These are phyloP conservation scores for Osmerus mordax DNA, from an alignment of 2,113 vertebrate genomes.

Conservation along the genomic window DNA sequence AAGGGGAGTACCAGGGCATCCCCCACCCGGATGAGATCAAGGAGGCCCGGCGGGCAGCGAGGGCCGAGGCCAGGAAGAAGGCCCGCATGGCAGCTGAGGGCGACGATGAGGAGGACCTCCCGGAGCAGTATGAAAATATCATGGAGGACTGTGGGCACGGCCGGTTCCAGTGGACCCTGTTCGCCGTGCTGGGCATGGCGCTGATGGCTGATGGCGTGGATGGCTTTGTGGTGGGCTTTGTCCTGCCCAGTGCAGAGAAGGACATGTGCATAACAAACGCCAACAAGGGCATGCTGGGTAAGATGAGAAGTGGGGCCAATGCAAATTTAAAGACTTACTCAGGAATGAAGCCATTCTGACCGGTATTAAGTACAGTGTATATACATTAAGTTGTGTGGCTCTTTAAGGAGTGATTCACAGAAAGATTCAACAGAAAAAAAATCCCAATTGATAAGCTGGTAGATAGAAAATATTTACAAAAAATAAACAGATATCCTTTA, in stretches of 20 bases:
- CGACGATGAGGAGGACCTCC: constrained; percentile 83
- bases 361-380: no score
- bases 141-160: constrained; percentile 96
- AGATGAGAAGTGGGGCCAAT: constrained; percentile 54
- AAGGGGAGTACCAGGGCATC: constrained; percentile 97
- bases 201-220: constrained; percentile 98
- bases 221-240: constrained; percentile 94
- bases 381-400: no score
- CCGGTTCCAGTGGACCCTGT: constrained; percentile 96
- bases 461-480: no score
- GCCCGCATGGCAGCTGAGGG: constrained; percentile 76
- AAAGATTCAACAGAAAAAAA: no score
- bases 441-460: no score
- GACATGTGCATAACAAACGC: constrained; percentile 97
- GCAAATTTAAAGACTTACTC: no score
- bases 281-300: constrained; percentile 95
- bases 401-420: no score
- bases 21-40: constrained; percentile 92
- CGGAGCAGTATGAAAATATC: constrained; percentile 93
- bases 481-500: no score
- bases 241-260: constrained; percentile 93
- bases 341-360: no score
- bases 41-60: constrained; percentile 78
- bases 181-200: constrained; percentile 88
- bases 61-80: constrained; percentile 83